Percentiles rank a stretch among this genome's conserved stretches.
phyloP scores from a whole-genome alignment of 2,888 invertebrate genomes.

The Chrysomela aeneicollis region DNA sequence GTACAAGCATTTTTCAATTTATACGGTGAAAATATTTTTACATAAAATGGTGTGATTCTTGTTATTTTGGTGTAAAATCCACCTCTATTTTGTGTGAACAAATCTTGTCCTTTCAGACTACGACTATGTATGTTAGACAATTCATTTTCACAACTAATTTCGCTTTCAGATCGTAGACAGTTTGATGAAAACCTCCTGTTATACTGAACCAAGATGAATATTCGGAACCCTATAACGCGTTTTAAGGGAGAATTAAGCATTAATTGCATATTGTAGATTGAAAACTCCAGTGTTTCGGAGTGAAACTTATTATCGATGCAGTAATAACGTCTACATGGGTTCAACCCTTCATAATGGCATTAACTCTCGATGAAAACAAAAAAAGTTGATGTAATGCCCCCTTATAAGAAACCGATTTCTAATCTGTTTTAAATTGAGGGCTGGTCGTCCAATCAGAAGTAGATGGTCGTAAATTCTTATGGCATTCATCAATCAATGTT shows the following conservation, averaged over 20 bases:
- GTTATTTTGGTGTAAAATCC: too few species aligned
- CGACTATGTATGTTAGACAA: background rate
- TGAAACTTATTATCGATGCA: constrained; percentile 44
- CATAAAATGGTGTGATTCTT: too few species aligned
- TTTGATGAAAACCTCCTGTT: constrained; percentile 23
- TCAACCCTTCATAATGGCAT: constrained; percentile 44
- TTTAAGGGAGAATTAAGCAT: constrained; percentile 46
- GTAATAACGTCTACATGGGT: constrained; percentile 43
- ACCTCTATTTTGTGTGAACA: too few species aligned
- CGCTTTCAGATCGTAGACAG: constrained; percentile 8
- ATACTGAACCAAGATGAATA: constrained; percentile 25
- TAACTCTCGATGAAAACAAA: constrained; percentile 35
- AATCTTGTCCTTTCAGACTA: background rate
- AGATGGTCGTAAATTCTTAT: background rate
- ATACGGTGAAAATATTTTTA: too few species aligned
- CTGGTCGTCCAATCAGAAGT: background rate
- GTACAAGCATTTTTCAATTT: too few species aligned
- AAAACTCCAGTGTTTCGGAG: constrained; percentile 45
- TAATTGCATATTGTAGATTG: constrained; percentile 49
- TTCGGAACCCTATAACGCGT: constrained; percentile 28
- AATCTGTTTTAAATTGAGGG: constrained; percentile 38
- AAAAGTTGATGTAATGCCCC: constrained; percentile 23
- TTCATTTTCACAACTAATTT: background rate
- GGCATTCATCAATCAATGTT: too few species aligned
- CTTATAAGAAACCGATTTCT: constrained; percentile 30